These are phyloP conservation scores for Hippolais icterina DNA, from an alignment of 2,113 vertebrate genomes.

Conservation along the genomic window DNA sequence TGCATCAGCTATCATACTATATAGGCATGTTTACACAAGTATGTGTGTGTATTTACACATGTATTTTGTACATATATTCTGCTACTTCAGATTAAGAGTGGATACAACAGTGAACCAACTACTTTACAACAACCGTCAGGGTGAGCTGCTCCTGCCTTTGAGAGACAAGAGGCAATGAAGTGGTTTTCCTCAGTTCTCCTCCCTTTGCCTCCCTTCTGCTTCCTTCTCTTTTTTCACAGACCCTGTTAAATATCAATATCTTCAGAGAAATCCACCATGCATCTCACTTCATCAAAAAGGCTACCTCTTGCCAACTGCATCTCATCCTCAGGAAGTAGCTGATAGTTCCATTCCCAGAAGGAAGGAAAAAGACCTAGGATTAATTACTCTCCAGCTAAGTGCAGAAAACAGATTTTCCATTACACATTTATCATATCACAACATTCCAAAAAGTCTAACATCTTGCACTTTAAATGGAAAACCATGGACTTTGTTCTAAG, in stretches of 20 bases:
- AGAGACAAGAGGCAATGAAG: not conserved
- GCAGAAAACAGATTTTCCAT: not conserved
- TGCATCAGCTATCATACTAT: not conserved
- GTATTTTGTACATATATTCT: not conserved
- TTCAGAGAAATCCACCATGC: not conserved
- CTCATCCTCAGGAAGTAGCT: not conserved
- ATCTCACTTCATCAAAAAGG: not conserved
- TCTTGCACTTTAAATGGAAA: not conserved
- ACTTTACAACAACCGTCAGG: not conserved
- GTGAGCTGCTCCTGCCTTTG: not conserved
- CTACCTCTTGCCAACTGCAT: not conserved
- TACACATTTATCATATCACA: not conserved
- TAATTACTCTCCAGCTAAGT: not conserved
- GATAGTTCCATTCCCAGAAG: not conserved
- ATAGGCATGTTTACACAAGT: accelerated
- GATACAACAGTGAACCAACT: not conserved
- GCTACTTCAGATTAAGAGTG: not conserved
- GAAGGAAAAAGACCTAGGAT: not conserved
- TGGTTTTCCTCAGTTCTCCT: not conserved
- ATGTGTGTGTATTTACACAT: not conserved
- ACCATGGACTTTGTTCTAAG: not conserved
- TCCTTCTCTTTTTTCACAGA: not conserved
- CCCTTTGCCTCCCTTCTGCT: not conserved
- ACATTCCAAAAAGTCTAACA: not conserved
- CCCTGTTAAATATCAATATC: not conserved